phyloP scores from a whole-genome alignment of 2,888 invertebrate genomes.

The Drosophila gaucha region DNA sequence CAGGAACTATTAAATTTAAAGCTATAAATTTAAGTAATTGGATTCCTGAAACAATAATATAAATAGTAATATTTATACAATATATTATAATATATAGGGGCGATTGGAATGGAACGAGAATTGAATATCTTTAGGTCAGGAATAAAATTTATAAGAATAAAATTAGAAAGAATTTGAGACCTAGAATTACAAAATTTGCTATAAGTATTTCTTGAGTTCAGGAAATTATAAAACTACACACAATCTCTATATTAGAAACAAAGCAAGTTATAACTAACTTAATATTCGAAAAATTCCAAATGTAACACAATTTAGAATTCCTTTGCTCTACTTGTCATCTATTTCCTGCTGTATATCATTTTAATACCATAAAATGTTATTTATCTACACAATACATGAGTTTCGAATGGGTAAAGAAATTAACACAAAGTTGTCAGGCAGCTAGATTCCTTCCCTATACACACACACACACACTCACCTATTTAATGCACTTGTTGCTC shows the following conservation, averaged over 20 bases:
- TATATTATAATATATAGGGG: too few species aligned
- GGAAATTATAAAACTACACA: too few species aligned
- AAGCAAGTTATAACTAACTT: too few species aligned
- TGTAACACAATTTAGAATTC: neutral
- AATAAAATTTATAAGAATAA: too few species aligned
- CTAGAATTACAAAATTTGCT: neutral
- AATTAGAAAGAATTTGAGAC: too few species aligned
- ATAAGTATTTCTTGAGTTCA: neutral
- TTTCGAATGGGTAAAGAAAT: slow-evolving; percentile 9
- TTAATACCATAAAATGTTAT: neutral
- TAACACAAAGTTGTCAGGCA: slow-evolving; percentile 37
- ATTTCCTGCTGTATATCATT: neutral
- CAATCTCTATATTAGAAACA: too few species aligned
- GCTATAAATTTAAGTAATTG: too few species aligned
- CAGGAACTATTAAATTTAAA: neutral
- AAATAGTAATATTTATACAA: too few species aligned
- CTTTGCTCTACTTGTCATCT: neutral
- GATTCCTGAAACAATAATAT: too few species aligned
- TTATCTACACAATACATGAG: neutral
- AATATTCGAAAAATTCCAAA: too few species aligned
- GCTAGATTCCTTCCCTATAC: slow-evolving; percentile 9
- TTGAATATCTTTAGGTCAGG: too few species aligned
- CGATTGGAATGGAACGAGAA: too few species aligned
- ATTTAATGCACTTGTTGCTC: slow-evolving; percentile 11
- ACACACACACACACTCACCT: slow-evolving; percentile 1